A percentile compares a stretch with the other conserved stretches of the same genome.
These are phyloP conservation scores for Arctopsyche grandis DNA, from an alignment of 1,140 invertebrate genomes.

Conservation along the genomic window DNA sequence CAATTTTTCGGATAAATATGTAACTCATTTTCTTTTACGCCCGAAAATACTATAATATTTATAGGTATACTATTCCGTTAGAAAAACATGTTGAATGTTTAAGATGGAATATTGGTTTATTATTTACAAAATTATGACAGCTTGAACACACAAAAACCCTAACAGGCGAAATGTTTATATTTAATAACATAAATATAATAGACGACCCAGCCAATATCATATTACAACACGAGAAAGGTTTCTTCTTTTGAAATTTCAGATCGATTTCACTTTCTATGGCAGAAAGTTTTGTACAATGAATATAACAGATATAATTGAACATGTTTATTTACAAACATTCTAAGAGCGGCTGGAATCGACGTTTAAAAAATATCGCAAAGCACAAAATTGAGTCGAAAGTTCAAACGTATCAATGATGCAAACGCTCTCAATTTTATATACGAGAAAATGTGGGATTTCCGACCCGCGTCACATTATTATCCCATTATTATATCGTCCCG, in stretches of 20 bases:
- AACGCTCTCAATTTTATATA: not conserved
- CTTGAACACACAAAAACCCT: too few relatives aligned
- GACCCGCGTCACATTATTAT: conserved; percentile 27
- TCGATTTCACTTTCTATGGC: not conserved
- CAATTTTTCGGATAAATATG: too few relatives aligned
- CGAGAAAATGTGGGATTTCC: not conserved
- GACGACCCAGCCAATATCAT: not conserved
- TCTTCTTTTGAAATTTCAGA: too few relatives aligned
- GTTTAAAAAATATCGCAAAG: not conserved
- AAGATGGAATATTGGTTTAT: too few relatives aligned
- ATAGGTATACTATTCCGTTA: too few relatives aligned
- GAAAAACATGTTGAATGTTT: too few relatives aligned
- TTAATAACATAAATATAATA: not conserved
- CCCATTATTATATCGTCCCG: conserved; percentile 18
- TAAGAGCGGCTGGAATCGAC: not conserved
- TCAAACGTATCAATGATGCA: not conserved
- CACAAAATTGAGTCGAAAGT: not conserved
- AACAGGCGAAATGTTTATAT: too few relatives aligned
- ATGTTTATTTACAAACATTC: too few relatives aligned
- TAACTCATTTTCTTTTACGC: too few relatives aligned
- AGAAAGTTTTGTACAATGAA: not conserved
- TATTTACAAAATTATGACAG: too few relatives aligned
- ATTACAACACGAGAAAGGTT: not conserved
- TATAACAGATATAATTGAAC: not conserved
- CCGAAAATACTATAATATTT: too few relatives aligned